A percentile compares a stretch with the other conserved stretches of the same genome.
Conservation (phyloP, 2,888 invertebrate species). For the Xanthostigma xanthostigma region DNA sequence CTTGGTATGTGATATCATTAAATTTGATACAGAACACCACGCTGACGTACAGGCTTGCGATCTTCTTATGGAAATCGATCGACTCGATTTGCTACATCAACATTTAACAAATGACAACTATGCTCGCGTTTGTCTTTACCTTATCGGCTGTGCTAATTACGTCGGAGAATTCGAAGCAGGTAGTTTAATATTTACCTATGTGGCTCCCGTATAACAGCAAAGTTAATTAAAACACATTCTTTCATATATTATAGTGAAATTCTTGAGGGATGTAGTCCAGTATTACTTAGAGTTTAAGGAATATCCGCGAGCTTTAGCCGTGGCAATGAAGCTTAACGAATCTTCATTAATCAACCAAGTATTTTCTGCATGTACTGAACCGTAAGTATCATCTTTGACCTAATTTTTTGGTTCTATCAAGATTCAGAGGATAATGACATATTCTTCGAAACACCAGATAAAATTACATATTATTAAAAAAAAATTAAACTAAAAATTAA, state of each 20-base stretch:
- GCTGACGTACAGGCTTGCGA: constrained; percentile 99
- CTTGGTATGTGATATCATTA: constrained; percentile 75
- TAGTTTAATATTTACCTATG: no score
- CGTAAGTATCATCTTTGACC: constrained; percentile 37
- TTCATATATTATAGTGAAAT: constrained; percentile 29
- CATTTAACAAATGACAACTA: constrained; percentile 84
- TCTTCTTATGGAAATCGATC: constrained; percentile 92
- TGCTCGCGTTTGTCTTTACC: constrained; percentile 83
- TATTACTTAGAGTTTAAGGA: constrained; percentile 79
- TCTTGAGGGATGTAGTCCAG: constrained; percentile 67
- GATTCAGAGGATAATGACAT: background rate
- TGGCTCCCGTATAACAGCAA: no score
- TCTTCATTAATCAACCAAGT: constrained; percentile 66
- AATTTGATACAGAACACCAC: constrained; percentile 93
- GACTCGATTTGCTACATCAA: constrained; percentile 67
- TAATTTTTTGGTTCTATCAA: background rate
- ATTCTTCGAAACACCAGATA: no score
- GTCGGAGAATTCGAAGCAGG: constrained; percentile 88
- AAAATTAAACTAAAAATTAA: background rate
- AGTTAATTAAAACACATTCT: no score
- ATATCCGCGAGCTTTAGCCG: constrained; percentile 75
- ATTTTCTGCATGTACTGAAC: constrained; percentile 70
- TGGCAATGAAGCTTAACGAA: constrained; percentile 83
- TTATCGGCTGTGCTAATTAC: constrained; percentile 87
- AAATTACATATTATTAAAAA: background rate